Base-by-base conservation (phyloP, 2,888 invertebrate species). In the Thumatha senex region DNA sequence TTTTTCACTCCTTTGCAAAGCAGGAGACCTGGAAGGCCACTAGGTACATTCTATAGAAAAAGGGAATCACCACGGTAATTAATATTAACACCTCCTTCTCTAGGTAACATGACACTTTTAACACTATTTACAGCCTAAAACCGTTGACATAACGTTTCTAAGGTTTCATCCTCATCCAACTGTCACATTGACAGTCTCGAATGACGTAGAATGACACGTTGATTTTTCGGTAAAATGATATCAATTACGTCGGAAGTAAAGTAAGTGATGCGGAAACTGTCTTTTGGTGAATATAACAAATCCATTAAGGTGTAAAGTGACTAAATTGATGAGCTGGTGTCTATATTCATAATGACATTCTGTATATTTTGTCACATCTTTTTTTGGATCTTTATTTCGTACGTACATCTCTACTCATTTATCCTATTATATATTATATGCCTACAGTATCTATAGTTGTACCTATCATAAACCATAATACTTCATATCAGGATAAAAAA, bases 241-340 rank as follows among this genome's bases (percentile, higher is more conserved):
- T 88, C 89, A 81, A 83, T 89, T 88, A 79, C 88, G 76, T 67
- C 84, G 90, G 90, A 90, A 89, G 83, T 86, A 74, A 74, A 74
- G 81, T 73, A 86, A 89, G 85, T 85, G 89, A 82, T 53, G 85
- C 76, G 85, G 87, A 89, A 89, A 89, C 80, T 85, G 86, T 87
- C 88, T 81, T 82, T 83, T 82, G 80, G 76, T 77, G 73, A 76
- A 73, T 77, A 78, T 77, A 78, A 74, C 74, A 74, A 78, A 76
- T 84, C 84, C 86, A 86, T 86, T 85, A 84, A 73, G 77, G 87
- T 86, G 84, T 86, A 76, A 82, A 82, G 78, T 82, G 80, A 85
- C 79, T 78, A 57, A 74, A 66, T 74, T 82, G 83, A 83, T 82
- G 70, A 78, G 76, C 78, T 76, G 80, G 79, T 70, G 64, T 71